A percentile compares a stretch with the other conserved stretches of the same genome.
These are phyloP conservation scores for Myopa tessellatipennis DNA, from an alignment of 2,888 invertebrate genomes.

Conservation along the genomic window DNA sequence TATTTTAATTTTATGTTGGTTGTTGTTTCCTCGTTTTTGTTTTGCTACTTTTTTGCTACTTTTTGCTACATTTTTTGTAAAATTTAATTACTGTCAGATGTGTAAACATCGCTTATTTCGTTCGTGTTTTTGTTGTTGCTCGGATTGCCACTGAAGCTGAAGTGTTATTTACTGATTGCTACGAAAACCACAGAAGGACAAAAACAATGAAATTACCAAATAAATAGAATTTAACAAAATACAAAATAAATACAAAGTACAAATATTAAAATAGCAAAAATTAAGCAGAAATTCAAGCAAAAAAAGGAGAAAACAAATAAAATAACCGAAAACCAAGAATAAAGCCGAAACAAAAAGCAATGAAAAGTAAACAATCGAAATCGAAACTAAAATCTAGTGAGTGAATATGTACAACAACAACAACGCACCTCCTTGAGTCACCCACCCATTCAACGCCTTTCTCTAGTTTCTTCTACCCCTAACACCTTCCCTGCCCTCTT, in stretches of 20 bases:
- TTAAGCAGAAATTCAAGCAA: slow-evolving; percentile 13
- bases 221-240: not conserved
- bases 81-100: slow-evolving; percentile 1
- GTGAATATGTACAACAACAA: slow-evolving; percentile 11
- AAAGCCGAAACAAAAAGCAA: not conserved
- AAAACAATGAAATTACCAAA: not conserved
- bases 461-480: not conserved
- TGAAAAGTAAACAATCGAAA: not conserved
- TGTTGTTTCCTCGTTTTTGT: too few species aligned
- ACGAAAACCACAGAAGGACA: slow-evolving; percentile 33
- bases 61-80: not conserved
- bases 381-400: too few species aligned
- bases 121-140: not conserved
- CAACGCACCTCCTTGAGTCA: slow-evolving; percentile 14
- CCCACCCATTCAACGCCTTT: not conserved
- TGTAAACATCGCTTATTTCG: not conserved
- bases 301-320: not conserved
- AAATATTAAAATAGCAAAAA: not conserved
- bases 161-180: slow-evolving; percentile 41
- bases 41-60: too few species aligned
- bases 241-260: not conserved
- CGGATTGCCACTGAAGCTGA: not conserved
- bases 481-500: too few species aligned
- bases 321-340: not conserved
- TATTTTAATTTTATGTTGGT: too few species aligned